Conservation (phyloP, 2,797 vertebrate genomes). For the Kryptopterus vitreolus region DNA sequence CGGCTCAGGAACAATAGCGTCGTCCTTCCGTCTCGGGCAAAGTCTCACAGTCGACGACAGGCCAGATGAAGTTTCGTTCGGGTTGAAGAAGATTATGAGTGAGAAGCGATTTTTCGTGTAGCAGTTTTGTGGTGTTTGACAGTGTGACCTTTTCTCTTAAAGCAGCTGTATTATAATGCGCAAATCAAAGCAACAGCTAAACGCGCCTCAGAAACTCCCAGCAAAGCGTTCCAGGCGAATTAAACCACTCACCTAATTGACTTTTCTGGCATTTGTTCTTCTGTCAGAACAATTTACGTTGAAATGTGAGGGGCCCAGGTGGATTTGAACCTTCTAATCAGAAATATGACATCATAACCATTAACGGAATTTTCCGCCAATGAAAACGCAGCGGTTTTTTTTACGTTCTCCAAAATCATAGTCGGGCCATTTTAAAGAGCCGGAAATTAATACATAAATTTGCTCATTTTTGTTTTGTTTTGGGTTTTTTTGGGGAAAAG, state of each 20-base stretch:
- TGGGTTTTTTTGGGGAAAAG: too few species aligned
- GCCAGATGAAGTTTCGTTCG: neutral
- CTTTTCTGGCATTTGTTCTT: too few species aligned
- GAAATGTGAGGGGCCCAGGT: too few species aligned
- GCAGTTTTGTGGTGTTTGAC: conserved; percentile 63
- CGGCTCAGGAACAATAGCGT: conserved; percentile 69
- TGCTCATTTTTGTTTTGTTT: too few species aligned
- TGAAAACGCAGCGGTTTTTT: too few species aligned
- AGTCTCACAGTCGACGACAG: conserved; percentile 9
- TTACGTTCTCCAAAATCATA: too few species aligned
- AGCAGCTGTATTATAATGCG: neutral
- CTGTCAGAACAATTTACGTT: too few species aligned
- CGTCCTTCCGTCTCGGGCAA: conserved; percentile 32
- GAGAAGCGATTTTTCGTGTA: conserved; percentile 70
- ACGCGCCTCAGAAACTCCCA: neutral
- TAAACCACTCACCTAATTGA: neutral
- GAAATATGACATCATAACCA: too few species aligned
- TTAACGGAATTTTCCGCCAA: too few species aligned
- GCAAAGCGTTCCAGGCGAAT: neutral
- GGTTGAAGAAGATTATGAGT: conserved; percentile 36
- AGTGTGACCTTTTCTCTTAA: neutral
- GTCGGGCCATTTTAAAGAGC: too few species aligned
- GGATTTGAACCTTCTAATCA: too few species aligned
- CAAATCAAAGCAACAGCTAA: neutral
- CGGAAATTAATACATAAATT: too few species aligned